Evolutionary conservation across 2,797 vertebrate species (phyloP), one percentile per base, ranked within the genome.

Genomic region (Gouania willdenowi): DNA sequence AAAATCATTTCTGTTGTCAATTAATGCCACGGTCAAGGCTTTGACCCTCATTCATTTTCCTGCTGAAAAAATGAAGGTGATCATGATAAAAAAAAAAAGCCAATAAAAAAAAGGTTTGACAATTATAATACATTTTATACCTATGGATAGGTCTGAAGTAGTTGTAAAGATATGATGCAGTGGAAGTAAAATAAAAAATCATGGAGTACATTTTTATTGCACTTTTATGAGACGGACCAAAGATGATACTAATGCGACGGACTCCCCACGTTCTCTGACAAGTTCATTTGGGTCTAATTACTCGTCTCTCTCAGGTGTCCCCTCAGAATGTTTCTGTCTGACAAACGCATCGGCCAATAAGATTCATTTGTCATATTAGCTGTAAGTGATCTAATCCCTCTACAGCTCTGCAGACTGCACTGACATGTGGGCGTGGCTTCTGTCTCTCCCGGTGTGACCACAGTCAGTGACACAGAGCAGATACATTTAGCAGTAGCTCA

Each of bases 221-320:
- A n/a, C n/a, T n/a, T n/a, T n/a, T n/a, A 64, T 16, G 20, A 53
- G 26, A 51, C 6, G 9, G 22, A n/a, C 49, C 42, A 70, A 60
- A 67, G 51, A 66, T 49, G 60, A 73, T 75, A 53, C 50, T 41
- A 52, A 59, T 68, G 39, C 26, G 47, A 75, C 68, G 36, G 62
- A 71, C 64, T 66, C 46, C 53, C 42, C 39, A 51, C 58, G 37
- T n/a, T n/a, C 63, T 41, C 52, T 70, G 79, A 77, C 77, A 73
- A 75, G 65, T 84, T 84, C 59, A 81, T 85, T 79, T 81, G 55
- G 61, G 57, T 56, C 61, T 77, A 82, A 86, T 84, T 78, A 77
- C 75, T 75, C 36, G 67, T 53, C 40, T 67, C 31, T 32, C 76
- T 82, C 73, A 79, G 73, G 72, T 79, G 64, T 71, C 62, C 69